Percentiles rank a stretch among this genome's conserved stretches.
phyloP scores from a whole-genome alignment of 2,113 vertebrate genomes.

The Mormyrus lacerda region DNA sequence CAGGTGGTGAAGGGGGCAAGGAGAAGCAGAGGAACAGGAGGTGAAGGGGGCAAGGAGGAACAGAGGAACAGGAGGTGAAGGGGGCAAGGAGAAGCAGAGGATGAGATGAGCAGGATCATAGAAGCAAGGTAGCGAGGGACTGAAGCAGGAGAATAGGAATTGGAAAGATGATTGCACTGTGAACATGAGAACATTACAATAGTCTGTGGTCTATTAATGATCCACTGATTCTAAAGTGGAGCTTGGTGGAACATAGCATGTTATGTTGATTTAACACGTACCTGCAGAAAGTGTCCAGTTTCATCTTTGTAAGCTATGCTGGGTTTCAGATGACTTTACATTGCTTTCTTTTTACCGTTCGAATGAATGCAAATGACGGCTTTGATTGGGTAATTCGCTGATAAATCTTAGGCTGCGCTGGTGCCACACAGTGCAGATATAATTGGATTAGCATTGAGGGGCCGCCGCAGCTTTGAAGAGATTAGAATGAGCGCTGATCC shows the following conservation, averaged over 20 bases:
- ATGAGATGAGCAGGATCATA: background rate
- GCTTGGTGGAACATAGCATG: background rate
- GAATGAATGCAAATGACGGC: conserved; percentile 37
- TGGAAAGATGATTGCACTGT: background rate
- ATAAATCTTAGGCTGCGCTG: conserved; percentile 69
- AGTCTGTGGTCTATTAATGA: background rate
- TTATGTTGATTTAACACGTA: background rate
- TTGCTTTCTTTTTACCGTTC: background rate
- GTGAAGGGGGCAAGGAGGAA: background rate
- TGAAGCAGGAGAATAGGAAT: background rate
- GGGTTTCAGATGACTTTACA: background rate
- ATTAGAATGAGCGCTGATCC: conserved; percentile 91
- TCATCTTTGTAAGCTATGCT: background rate
- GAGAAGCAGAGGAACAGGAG: background rate
- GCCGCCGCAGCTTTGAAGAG: conserved; percentile 85
- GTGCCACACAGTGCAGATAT: conserved; percentile 82
- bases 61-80: background rate
- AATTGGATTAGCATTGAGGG: conserved; percentile 94
- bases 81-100: background rate
- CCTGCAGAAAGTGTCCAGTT: background rate
- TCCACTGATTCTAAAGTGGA: background rate
- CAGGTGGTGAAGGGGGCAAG: background rate
- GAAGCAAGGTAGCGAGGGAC: background rate
- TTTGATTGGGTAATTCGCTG: conserved; percentile 67
- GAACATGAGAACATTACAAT: background rate